Conservation (phyloP, 2,113 vertebrate species). For the Sterna hirundo region DNA sequence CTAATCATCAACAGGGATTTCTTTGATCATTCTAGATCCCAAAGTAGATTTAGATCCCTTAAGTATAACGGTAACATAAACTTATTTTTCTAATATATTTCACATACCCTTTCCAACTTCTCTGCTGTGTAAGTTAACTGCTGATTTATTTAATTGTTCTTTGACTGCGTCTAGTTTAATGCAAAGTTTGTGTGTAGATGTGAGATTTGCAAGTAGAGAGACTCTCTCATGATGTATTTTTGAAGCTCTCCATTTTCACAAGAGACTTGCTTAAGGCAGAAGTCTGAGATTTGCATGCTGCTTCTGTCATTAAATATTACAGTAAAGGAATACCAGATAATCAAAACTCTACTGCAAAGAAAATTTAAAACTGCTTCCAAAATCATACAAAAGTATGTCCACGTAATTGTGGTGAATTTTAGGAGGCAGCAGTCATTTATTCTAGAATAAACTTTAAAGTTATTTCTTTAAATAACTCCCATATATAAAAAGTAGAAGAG, state of each 20-base stretch:
- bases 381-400: background rate
- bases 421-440: background rate
- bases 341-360: background rate
- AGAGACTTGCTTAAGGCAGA: constrained; percentile 68
- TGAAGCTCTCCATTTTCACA: constrained; percentile 73
- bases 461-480: background rate
- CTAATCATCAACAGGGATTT: background rate
- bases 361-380: background rate
- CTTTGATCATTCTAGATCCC: background rate
- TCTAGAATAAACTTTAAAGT: background rate
- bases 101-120: constrained; percentile 69
- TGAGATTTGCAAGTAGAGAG: constrained; percentile 70
- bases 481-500: background rate
- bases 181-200: constrained; percentile 74
- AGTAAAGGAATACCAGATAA: background rate
- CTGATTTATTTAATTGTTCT: constrained; percentile 73
- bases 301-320: constrained; percentile 71
- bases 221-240: constrained; percentile 65
- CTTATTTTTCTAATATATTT: background rate
- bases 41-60: background rate
- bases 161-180: constrained; percentile 79
- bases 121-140: constrained; percentile 69
- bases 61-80: background rate
- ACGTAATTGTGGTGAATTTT: background rate
- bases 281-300: constrained; percentile 71